Evolutionary conservation across 1,140 invertebrate species (phyloP).

Genomic region (Drosophila repleta): DNA sequence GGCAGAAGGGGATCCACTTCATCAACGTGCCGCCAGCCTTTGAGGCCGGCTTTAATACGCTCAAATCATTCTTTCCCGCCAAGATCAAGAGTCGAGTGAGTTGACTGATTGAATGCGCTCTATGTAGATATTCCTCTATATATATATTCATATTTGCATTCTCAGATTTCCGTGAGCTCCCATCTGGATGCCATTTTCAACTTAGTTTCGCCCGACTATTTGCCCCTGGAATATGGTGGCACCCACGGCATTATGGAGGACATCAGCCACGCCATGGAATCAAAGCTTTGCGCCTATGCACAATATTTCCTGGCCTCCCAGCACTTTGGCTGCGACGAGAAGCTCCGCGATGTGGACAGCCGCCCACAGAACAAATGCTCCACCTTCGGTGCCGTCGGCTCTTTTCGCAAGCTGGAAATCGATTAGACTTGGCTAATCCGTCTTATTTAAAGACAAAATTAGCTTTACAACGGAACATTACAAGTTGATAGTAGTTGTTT

Average conservation of each 20-base stretch:
- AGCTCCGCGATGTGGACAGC: slow-evolving; percentile 84
- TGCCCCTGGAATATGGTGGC: slow-evolving; percentile 86
- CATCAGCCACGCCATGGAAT: slow-evolving; percentile 85
- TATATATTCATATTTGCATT: neutral
- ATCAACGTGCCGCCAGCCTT: slow-evolving; percentile 85
- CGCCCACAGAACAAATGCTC: slow-evolving; percentile 83
- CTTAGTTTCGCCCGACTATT: slow-evolving; percentile 83
- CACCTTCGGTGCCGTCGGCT: slow-evolving; percentile 86
- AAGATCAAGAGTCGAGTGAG: slow-evolving; percentile 72
- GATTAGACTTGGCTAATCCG: slow-evolving; percentile 51
- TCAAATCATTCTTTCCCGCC: slow-evolving; percentile 82
- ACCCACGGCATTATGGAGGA: slow-evolving; percentile 83
- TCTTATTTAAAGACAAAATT: slow-evolving; percentile 14
- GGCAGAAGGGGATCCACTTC: slow-evolving; percentile 85
- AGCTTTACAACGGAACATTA: slow-evolving; percentile 17
- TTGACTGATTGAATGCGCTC: neutral
- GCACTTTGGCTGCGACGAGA: slow-evolving; percentile 85
- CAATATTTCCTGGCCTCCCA: slow-evolving; percentile 85
- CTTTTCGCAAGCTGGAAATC: slow-evolving; percentile 84
- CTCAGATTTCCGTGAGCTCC: slow-evolving; percentile 70
- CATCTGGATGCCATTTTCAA: slow-evolving; percentile 82
- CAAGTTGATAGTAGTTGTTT: neutral
- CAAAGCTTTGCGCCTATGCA: slow-evolving; percentile 84
- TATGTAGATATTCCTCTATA: neutral
- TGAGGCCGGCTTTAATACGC: slow-evolving; percentile 84